Percentiles rank a stretch among this genome's conserved stretches.
phyloP scores from a whole-genome alignment of 2,113 vertebrate genomes.

The Pagrus major region DNA sequence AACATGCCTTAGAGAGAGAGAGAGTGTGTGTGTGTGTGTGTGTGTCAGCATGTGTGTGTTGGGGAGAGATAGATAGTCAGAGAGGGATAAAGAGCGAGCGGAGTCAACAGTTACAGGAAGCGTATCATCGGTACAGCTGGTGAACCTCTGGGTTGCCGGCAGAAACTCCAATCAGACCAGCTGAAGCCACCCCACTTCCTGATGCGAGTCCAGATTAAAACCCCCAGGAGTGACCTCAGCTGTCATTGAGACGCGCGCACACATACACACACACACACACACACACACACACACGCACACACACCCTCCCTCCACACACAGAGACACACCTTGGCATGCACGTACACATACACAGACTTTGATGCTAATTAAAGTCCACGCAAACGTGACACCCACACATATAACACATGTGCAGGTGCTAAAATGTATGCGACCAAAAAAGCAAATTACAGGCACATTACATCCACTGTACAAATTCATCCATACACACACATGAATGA shows the following conservation, averaged over 20 bases:
- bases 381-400: not conserved
- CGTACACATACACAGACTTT: slow-evolving; percentile 10
- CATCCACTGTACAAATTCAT: slow-evolving; percentile 2
- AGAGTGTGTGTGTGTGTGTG: slow-evolving; percentile 11
- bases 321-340: not conserved
- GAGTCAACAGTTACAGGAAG: slow-evolving; percentile 62
- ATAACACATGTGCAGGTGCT: not conserved
- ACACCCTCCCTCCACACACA: too few relatives aligned
- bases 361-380: slow-evolving; percentile 57
- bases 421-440: not conserved
- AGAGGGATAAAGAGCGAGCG: not conserved
- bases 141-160: slow-evolving; percentile 79
- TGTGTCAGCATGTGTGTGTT: not conserved
- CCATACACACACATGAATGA: slow-evolving; percentile 1
- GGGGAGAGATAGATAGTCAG: not conserved
- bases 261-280: slow-evolving; percentile 22
- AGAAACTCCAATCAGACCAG: slow-evolving; percentile 74
- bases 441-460: not conserved
- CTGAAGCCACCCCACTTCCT: slow-evolving; percentile 73
- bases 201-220: slow-evolving; percentile 80
- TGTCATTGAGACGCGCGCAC: slow-evolving; percentile 68
- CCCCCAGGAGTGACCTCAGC: slow-evolving; percentile 80
- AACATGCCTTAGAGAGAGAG: not conserved
- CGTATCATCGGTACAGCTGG: slow-evolving; percentile 74
- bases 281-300: slow-evolving; percentile 1